Evolutionary conservation across 2,888 invertebrate genomes (phyloP), one percentile per base, ranked within the genome.

Genomic region (Andrena marginata): DNA sequence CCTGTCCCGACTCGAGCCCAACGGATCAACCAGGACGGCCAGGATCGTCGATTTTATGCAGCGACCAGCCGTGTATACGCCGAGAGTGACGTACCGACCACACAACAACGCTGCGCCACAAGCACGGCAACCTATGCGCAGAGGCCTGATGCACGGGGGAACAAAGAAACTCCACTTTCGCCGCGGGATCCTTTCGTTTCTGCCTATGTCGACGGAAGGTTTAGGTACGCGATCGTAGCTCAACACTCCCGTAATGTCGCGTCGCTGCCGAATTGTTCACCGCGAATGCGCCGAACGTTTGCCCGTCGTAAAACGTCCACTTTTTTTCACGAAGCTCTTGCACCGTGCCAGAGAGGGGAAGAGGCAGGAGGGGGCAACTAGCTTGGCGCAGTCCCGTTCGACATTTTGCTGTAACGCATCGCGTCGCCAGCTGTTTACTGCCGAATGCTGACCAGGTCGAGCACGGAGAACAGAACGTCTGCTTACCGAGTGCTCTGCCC

Each of bases 351-450:
- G 51, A 72, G 48, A 42, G 59, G 31, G n/a, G 62, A 77, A 64
- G 56, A 56, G 71, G 84, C 54, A 78, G 72, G 42, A 60, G 75
- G 82, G 82, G 82, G 78, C 88, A 80, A 89, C 88, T 82, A 90
- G 84, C 86, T 87, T 64, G 81, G 64, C 85, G 67, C 89, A 73
- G 63, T 83, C 84, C 87, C 89, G 86, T 89, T 89, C 87, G 85
- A 89, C 90, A 91, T 91, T 85, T 90, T 82, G 77, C 85, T 90
- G 91, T 89, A 91, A 92, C 92, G 91, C 91, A 89, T 85, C 88
- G 91, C 92, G 91, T 90, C 89, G 92, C 92, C 92, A 93, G 93
- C 93, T 93, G 93, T 93, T 93, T 91, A 93, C 92, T 91, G 91
- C 84, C 78, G 83, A 82, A 75, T 75, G 74, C 82, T 77, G 74